These are phyloP conservation scores for Uria lomvia DNA, from an alignment of 2,113 vertebrate species.

Conservation along the genomic window DNA sequence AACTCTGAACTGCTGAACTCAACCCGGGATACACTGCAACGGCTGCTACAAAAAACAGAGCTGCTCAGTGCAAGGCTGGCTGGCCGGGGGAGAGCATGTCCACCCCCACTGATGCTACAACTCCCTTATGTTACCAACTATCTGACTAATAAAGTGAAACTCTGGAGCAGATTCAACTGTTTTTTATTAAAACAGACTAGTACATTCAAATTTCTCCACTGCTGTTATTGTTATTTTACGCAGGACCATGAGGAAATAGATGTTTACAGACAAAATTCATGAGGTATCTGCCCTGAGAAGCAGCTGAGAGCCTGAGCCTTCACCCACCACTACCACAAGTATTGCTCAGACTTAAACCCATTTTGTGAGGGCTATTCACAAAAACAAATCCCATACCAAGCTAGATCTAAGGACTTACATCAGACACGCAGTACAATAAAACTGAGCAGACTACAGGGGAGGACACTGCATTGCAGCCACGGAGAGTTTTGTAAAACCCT, in stretches of 20 bases:
- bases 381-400: neutral
- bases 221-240: neutral
- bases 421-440: neutral
- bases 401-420: neutral
- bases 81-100: neutral
- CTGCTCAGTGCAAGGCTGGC: neutral
- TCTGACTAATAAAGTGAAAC: neutral
- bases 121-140: neutral
- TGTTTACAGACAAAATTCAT: neutral
- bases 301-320: neutral
- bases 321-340: neutral
- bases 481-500: neutral
- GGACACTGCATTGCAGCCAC: neutral
- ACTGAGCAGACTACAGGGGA: neutral
- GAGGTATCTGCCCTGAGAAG: neutral
- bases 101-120: neutral
- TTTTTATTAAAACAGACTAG: neutral
- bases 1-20: neutral
- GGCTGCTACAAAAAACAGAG: conserved; percentile 1
- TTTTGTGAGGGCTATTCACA: neutral
- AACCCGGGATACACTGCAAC: neutral
- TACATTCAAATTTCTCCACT: neutral
- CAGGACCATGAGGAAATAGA: neutral
- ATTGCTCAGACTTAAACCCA: neutral
- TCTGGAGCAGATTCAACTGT: neutral